Percentiles rank a stretch among this genome's conserved stretches.
Conservation (phyloP, 2,888 invertebrate genomes). For the Watsonalla binaria region DNA sequence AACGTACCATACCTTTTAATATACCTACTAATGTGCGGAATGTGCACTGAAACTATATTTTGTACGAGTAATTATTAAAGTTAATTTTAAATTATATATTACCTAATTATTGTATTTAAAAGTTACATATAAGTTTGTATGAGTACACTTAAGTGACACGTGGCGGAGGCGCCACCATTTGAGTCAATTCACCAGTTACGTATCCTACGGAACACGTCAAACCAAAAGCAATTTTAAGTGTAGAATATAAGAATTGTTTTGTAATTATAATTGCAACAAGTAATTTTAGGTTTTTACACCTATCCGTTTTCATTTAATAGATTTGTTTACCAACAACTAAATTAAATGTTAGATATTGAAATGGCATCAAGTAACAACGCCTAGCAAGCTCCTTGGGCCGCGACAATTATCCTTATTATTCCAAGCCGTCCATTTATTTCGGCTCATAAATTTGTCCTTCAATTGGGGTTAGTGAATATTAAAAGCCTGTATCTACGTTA, state of each 20-base stretch:
- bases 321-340: conserved; percentile 46
- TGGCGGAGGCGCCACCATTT: conserved; percentile 39
- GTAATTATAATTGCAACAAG: conserved; percentile 31
- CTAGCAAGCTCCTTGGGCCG: conserved; percentile 6
- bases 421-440: conserved; percentile 70
- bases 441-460: conserved; percentile 40
- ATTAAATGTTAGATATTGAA: conserved; percentile 19
- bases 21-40: conserved; percentile 27
- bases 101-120: conserved; percentile 44
- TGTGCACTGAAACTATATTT: conserved; percentile 62
- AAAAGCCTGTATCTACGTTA: conserved; percentile 21
- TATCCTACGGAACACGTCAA: conserved; percentile 43
- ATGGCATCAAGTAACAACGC: conserved; percentile 6
- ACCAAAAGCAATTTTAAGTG: conserved; percentile 62
- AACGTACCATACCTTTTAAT: conserved; percentile 27
- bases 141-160: conserved; percentile 43
- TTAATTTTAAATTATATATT: conserved; percentile 53
- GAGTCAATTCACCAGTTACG: conserved; percentile 62
- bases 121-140: conserved; percentile 57
- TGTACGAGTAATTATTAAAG: conserved; percentile 55
- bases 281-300: conserved; percentile 19
- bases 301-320: conserved; percentile 20
- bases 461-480: conserved; percentile 28
- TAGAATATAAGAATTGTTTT: conserved; percentile 56
- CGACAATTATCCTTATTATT: conserved; percentile 34